Evolutionary conservation across 2,113 vertebrate genomes (phyloP).

Genomic region (Pantherophis guttatus): DNA sequence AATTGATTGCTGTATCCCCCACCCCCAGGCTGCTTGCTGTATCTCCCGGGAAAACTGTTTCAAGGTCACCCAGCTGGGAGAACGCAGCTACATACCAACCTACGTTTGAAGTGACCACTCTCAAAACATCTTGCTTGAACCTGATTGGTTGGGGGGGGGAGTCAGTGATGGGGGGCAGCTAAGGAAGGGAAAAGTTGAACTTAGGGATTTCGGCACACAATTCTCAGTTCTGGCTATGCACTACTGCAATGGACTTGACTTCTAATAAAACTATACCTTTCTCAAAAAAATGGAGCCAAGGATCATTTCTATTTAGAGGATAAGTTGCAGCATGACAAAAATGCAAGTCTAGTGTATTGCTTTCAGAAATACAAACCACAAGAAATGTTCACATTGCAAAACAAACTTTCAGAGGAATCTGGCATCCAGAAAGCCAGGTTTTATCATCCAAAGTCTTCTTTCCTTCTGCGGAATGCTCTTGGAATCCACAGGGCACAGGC

Average conservation of each 20-base stretch:
- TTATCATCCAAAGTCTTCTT: background rate
- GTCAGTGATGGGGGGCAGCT: no score
- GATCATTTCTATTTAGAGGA: background rate
- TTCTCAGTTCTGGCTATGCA: background rate
- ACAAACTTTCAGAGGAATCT: background rate
- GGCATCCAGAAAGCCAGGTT: background rate
- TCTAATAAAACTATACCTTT: background rate
- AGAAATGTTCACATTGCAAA: background rate
- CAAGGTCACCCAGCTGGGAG: background rate
- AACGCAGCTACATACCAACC: background rate
- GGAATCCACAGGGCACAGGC: background rate
- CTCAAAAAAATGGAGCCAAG: background rate
- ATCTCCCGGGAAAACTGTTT: background rate
- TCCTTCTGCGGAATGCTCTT: background rate
- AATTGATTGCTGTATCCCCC: background rate
- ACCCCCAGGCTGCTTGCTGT: background rate
- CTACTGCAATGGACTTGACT: background rate
- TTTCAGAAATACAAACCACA: background rate
- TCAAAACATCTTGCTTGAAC: background rate
- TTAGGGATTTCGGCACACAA: fast-evolving
- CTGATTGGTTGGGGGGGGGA: background rate
- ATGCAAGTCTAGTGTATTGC: no score
- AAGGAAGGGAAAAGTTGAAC: background rate
- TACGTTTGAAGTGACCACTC: background rate
- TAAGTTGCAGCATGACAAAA: background rate